Conservation (phyloP, 2,888 invertebrate species). For the Hedya salicella region DNA sequence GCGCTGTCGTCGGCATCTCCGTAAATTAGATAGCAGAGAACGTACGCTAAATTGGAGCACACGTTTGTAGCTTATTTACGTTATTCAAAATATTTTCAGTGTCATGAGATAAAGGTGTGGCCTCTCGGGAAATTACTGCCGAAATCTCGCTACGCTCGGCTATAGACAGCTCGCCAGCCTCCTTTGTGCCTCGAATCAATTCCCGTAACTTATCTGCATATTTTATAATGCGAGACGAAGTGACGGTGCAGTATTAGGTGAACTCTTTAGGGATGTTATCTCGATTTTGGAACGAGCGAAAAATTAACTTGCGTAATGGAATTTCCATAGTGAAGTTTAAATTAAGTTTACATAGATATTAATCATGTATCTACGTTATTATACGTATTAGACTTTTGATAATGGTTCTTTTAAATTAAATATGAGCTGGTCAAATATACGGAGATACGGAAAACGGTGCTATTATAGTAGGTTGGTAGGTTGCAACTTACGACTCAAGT, state of each 20-base stretch:
- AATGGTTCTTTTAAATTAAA: no score
- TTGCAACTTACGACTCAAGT: no score
- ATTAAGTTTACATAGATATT: background rate
- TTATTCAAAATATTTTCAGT: conserved; percentile 74
- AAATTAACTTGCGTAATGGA: conserved; percentile 30
- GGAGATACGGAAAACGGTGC: no score
- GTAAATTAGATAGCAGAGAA: background rate
- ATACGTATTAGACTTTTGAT: no score
- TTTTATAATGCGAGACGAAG: conserved; percentile 80
- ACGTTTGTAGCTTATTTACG: conserved; percentile 37
- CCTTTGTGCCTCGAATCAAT: conserved; percentile 83
- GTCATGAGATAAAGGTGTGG: conserved; percentile 75
- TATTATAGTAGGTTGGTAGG: no score
- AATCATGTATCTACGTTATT: no score
- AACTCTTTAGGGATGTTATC: conserved; percentile 63
- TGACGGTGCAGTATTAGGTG: conserved; percentile 68
- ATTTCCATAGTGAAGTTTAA: conserved; percentile 3
- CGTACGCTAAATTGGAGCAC: conserved; percentile 14
- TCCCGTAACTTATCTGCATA: conserved; percentile 84
- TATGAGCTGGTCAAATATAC: no score
- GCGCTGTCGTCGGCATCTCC: background rate
- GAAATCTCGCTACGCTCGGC: conserved; percentile 74
- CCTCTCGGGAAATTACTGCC: conserved; percentile 82
- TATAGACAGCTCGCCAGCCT: conserved; percentile 74
- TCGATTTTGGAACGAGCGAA: conserved; percentile 50